phyloP scores from a whole-genome alignment of 2,797 vertebrate genomes.

The Hybognathus amarus region DNA sequence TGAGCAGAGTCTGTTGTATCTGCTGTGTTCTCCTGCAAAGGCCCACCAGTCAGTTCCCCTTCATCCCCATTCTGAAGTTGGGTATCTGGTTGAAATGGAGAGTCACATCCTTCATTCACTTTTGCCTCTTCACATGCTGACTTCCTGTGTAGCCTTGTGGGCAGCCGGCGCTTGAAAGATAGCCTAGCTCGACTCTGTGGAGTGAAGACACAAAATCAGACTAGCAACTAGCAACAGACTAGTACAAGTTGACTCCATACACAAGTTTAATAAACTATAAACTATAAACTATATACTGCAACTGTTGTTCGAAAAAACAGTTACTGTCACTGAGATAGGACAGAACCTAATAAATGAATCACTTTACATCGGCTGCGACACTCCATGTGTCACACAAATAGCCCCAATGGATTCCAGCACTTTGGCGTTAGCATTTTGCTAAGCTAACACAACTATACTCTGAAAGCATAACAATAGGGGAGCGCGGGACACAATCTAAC shows the following conservation, averaged over 20 bases:
- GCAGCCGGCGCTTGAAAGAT: conserved; percentile 79
- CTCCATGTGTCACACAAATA: background rate
- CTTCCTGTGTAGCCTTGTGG: conserved; percentile 78
- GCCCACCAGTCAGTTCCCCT: conserved; percentile 55
- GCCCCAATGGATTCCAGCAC: background rate
- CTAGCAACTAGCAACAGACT: too few relatives aligned
- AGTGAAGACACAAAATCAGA: conserved; percentile 27
- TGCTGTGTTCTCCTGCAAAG: conserved; percentile 50
- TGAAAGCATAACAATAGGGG: background rate
- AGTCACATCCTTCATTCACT: conserved; percentile 29
- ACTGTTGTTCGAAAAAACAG: background rate
- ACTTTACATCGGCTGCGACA: background rate
- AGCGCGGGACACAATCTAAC: too few relatives aligned
- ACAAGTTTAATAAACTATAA: background rate
- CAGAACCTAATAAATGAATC: background rate
- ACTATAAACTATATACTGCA: background rate
- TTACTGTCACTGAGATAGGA: background rate
- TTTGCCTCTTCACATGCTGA: conserved; percentile 71
- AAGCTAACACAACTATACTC: background rate
- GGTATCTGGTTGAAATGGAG: conserved; percentile 61
- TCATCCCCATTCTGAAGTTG: conserved; percentile 65
- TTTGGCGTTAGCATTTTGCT: background rate
- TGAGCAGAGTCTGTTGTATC: conserved; percentile 24
- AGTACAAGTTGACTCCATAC: background rate
- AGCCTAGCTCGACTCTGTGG: conserved; percentile 76